A percentile compares a stretch with the other conserved stretches of the same genome.
These are phyloP conservation scores for Drosophila infuscata DNA, from an alignment of 2,888 invertebrate species.

Conservation along the genomic window DNA sequence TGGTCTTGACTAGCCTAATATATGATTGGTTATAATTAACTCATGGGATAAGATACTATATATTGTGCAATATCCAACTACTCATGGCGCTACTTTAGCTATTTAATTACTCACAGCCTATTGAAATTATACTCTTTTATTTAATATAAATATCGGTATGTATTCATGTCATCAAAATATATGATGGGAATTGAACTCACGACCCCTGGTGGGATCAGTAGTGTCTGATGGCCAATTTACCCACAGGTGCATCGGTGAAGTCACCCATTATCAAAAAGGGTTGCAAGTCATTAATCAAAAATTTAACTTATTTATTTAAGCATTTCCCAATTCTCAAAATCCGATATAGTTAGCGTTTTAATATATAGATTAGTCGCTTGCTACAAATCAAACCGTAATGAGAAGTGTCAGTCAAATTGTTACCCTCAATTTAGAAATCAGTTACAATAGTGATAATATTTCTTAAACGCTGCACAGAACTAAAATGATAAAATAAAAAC, in stretches of 20 bases:
- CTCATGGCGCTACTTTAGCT: background rate
- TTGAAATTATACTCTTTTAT: background rate
- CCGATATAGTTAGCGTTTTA: background rate
- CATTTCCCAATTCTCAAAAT: background rate
- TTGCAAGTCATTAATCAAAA: background rate
- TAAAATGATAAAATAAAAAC: constrained; percentile 25
- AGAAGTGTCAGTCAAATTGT: constrained; percentile 39
- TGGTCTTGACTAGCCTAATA: too few species aligned
- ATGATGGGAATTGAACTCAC: constrained; percentile 91
- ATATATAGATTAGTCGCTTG: background rate
- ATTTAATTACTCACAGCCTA: background rate
- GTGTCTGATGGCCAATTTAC: background rate
- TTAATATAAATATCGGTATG: background rate
- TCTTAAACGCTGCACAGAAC: constrained; percentile 47
- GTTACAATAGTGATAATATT: constrained; percentile 77
- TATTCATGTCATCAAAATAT: background rate
- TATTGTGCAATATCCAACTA: background rate
- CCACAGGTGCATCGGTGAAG: background rate
- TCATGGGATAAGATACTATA: background rate
- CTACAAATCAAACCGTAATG: background rate
- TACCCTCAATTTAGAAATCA: constrained; percentile 63
- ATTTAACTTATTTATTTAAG: background rate
- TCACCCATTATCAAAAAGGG: background rate
- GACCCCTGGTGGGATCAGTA: constrained; percentile 90
- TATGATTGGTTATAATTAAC: background rate